Evolutionary conservation across 2,113 vertebrate genomes (phyloP), one percentile per base, ranked within the genome.

Genomic region (Daboia siamensis): DNA sequence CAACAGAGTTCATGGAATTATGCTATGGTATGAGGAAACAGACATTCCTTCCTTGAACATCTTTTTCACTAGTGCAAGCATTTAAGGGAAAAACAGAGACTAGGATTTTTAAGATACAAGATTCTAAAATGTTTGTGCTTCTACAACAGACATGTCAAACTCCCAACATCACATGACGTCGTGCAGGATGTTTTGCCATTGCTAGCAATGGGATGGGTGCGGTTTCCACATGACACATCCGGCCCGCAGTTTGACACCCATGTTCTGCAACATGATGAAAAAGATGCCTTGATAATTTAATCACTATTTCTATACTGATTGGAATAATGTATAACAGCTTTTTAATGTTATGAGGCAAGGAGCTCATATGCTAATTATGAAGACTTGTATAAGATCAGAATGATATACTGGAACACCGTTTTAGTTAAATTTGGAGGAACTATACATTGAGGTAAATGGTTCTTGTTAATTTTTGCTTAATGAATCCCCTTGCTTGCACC

Each of bases 51-150:
- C 56, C 55, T 90, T 86, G 24, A 56, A 88, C 56, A 64, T 6
- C 17, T 54, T 64, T 86, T 64, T 92, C 39, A 80, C 52, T 90
- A 93, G 80, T 86, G 92, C 92, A 93, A 92, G 87, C 46, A 44
- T 55, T 21, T 12, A 59, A 90, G 4, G 55, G 7, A 61, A 61
- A 90, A 61, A 48, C 1, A 52, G 20, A 11, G 23, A 46, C 12
- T 21, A 88, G 33, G 51, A 56, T 54, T 39, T 69, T 92, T 74
- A n/a, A 39, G 33, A 89, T 23, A 48, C 33, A 86, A 52, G 0
- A 86, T 26, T 59, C 44, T 21, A 64, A 92, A 46, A 85, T 51
- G 5, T 54, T 90, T 93, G 92, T 90, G 92, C 92, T 93, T 93
- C 88, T 64, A 89, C 54, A 51, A 39, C 39, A 39, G 39, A 39